A percentile compares a stretch with the other conserved stretches of the same genome.
Evolutionary conservation across 2,797 vertebrate species (phyloP).

Genomic region (Dryobates pubescens): DNA sequence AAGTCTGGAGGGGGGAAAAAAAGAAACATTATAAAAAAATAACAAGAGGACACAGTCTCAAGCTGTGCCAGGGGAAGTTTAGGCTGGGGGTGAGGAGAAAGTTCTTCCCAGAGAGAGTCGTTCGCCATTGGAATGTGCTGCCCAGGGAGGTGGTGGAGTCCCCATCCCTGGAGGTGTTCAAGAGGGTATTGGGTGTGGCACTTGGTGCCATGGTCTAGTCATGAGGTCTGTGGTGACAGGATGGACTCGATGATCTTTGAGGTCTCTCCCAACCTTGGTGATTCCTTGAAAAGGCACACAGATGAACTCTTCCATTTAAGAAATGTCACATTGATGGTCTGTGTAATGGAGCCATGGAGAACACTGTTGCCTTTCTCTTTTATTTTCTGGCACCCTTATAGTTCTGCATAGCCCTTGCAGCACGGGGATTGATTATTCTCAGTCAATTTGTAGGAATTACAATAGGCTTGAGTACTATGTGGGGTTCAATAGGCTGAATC

Average conservation of each 20-base stretch:
- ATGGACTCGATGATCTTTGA: too few relatives aligned
- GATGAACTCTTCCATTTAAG: not conserved
- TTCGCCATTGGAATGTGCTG: too few relatives aligned
- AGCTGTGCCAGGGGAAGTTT: too few relatives aligned
- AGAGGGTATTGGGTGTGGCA: too few relatives aligned
- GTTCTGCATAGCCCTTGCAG: not conserved
- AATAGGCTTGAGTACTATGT: conserved; percentile 38
- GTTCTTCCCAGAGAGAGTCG: too few relatives aligned
- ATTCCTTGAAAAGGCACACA: not conserved
- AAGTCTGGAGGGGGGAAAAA: not conserved
- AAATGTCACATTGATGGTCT: not conserved
- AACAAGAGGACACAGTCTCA: too few relatives aligned
- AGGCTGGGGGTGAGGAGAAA: too few relatives aligned
- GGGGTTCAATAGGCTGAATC: conserved; percentile 28
- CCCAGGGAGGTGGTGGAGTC: too few relatives aligned
- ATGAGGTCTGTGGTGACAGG: too few relatives aligned
- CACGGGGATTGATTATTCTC: not conserved
- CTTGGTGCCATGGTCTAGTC: too few relatives aligned
- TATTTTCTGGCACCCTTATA: not conserved
- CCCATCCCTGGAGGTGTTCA: too few relatives aligned
- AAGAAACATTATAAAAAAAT: not conserved
- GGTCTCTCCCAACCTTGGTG: too few relatives aligned
- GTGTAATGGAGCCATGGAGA: not conserved
- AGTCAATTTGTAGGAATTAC: not conserved
- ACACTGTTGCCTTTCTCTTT: not conserved